Conservation (phyloP, 2,888 invertebrate species). For the Aplocera efformata region DNA sequence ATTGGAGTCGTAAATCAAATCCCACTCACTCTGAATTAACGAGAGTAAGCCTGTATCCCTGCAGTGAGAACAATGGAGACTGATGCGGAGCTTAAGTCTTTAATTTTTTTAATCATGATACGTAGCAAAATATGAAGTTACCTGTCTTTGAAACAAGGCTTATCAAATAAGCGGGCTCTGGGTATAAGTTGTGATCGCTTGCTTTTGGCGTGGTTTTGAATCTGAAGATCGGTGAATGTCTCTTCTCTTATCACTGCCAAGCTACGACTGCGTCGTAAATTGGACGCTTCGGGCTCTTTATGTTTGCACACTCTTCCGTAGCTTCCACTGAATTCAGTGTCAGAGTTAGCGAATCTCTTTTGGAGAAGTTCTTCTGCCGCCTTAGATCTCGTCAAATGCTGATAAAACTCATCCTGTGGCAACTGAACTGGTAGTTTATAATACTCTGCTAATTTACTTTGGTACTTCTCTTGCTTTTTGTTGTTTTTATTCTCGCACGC, state of each 20-base stretch:
- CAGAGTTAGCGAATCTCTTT: conserved; percentile 69
- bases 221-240: conserved; percentile 85
- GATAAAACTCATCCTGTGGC: conserved; percentile 76
- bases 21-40: no score
- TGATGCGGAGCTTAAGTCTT: no score
- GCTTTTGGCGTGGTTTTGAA: conserved; percentile 81
- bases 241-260: conserved; percentile 89
- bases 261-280: conserved; percentile 84
- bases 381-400: conserved; percentile 69
- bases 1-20: no score
- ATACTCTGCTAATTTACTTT: conserved; percentile 73
- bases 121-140: no score
- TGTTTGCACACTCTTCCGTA: conserved; percentile 75
- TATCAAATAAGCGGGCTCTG: conserved; percentile 88
- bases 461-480: conserved; percentile 73
- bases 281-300: conserved; percentile 73
- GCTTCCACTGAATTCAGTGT: conserved; percentile 71
- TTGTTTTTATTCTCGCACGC: conserved; percentile 59
- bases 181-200: conserved; percentile 89
- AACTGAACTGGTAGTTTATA: conserved; percentile 69
- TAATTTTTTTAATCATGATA: no score
- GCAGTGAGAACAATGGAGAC: no score
- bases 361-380: conserved; percentile 71
- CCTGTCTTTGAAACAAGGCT: conserved; percentile 87
- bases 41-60: no score